Evolutionary conservation across 2,797 vertebrate species (phyloP), one percentile per base, ranked within the genome.

Genomic region (Kryptopterus vitreolus): DNA sequence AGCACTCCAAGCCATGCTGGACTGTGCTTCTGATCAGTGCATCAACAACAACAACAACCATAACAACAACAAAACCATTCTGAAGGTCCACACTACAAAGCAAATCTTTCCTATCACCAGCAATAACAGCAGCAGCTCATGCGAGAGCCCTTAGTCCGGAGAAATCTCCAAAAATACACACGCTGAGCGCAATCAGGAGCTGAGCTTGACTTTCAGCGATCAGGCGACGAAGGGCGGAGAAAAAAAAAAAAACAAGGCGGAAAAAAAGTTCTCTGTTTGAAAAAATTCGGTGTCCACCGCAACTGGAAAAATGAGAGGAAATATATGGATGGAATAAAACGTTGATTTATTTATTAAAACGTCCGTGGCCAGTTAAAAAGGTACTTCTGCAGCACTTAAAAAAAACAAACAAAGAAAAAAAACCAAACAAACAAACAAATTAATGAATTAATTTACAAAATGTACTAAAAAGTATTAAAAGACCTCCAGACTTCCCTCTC

Each of bases 161-260:
- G 57, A 73, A 63, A 52, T 24, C 48, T 62, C 20, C n/a, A 29
- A 4, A 55, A 73, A n/a, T 24, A 58, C 50, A 58, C 53, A 74
- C 58, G 71, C 71, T 74, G 33, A 74, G 71, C 8, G 53, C 52
- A 75, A 75, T 75, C 33, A 59, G 8, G 33, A 35, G 12, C 29
- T 72, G 50, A 72, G 20, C 55, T 16, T 10, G 70, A 72, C n/a
- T 29, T 35, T 43, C 55, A 75, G 1, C 20, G 13, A 26, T 46
- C 72, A 75, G 72, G 33, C 13, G 48, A 33, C 22, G 29, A 71
- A 52, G n/a, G 24, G 1, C 7, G 13, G 26, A 31, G 24, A 52
- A n/a, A n/a, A n/a, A n/a, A n/a, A n/a, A n/a, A n/a, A n/a, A n/a
- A n/a, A n/a, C n/a, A n/a, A n/a, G 68, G 46, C n/a, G 48, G n/a